Evolutionary conservation across 1,140 invertebrate species (phyloP).

Genomic region (Dreissena polymorpha): DNA sequence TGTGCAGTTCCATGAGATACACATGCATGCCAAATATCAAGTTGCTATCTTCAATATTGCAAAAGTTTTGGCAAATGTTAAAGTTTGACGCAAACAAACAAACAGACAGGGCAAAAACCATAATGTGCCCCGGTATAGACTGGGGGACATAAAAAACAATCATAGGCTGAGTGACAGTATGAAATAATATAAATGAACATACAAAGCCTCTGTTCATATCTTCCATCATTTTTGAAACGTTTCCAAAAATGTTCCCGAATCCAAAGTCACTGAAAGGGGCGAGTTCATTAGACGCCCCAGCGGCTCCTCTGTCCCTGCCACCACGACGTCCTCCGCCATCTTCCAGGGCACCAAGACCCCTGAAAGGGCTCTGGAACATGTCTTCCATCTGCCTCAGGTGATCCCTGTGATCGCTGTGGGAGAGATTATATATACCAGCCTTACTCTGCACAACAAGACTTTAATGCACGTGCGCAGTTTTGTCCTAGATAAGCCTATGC

Average conservation of each 20-base stretch:
- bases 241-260: constrained; percentile 48
- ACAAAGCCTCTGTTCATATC: constrained; percentile 44
- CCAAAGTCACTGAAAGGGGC: constrained; percentile 11
- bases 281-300: neutral
- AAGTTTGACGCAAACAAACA: no score
- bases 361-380: constrained; percentile 32
- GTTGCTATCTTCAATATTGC: no score
- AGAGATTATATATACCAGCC: neutral
- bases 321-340: neutral
- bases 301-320: neutral
- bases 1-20: no score
- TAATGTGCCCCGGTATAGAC: no score
- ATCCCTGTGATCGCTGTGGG: constrained; percentile 26
- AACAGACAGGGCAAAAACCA: no score
- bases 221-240: constrained; percentile 36
- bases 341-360: constrained; percentile 36
- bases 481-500: no score
- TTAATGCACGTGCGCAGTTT: neutral
- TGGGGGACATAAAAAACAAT: no score
- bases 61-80: no score
- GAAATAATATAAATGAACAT: neutral
- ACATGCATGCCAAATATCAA: no score
- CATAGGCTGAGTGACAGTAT: no score
- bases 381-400: constrained; percentile 30
- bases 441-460: neutral